Evolutionary conservation across 2,797 vertebrate genomes (phyloP).

Genomic region (Tinamus major): DNA sequence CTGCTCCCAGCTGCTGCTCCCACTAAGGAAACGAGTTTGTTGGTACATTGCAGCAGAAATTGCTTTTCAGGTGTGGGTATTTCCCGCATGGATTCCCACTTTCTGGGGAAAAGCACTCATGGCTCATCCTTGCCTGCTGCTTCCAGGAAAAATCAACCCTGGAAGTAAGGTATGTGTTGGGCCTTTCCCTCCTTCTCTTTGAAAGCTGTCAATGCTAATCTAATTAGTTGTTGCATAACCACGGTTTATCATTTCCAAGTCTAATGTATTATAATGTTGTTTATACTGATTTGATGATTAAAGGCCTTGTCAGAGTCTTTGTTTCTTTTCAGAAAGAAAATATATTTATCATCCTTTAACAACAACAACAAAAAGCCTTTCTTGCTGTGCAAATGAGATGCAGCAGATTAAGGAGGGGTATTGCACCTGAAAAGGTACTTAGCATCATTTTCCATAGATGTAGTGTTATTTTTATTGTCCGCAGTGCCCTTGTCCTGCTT

Average conservation of each 20-base stretch:
- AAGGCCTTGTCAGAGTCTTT: slow-evolving; percentile 68
- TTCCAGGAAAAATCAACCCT: not conserved
- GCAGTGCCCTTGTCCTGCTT: not conserved
- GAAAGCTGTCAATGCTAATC: slow-evolving; percentile 76
- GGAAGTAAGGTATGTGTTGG: slow-evolving; percentile 32
- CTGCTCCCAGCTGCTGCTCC: not conserved
- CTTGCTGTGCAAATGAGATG: slow-evolving; percentile 16
- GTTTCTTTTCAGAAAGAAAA: slow-evolving; percentile 62
- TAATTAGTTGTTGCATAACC: slow-evolving; percentile 74
- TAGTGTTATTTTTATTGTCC: not conserved
- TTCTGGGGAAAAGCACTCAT: not conserved
- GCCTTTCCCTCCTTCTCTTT: slow-evolving; percentile 44
- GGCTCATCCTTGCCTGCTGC: not conserved
- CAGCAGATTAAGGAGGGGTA: slow-evolving; percentile 16
- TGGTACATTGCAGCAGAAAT: not conserved
- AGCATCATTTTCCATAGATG: not conserved
- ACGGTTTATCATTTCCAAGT: slow-evolving; percentile 75
- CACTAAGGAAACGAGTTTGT: not conserved
- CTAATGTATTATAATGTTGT: slow-evolving; percentile 77
- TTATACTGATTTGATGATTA: slow-evolving; percentile 75
- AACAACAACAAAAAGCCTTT: slow-evolving; percentile 6
- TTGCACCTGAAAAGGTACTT: slow-evolving; percentile 47
- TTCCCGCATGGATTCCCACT: not conserved
- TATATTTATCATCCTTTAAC: slow-evolving; percentile 47
- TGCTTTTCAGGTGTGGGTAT: not conserved